phyloP scores from a whole-genome alignment of 2,797 vertebrate species.

The Telmatherina bonti region DNA sequence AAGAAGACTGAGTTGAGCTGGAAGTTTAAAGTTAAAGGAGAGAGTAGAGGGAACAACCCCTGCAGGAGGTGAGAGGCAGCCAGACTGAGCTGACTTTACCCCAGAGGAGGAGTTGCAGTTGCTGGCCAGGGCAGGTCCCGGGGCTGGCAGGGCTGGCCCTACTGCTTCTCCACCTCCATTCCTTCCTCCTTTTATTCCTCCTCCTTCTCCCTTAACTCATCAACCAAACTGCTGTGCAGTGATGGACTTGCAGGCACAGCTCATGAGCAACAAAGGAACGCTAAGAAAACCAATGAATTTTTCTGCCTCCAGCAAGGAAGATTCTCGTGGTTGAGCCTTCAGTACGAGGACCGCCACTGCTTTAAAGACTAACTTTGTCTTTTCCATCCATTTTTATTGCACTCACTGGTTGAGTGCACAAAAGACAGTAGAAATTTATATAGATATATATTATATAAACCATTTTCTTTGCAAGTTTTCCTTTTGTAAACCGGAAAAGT shows the following conservation, averaged over 20 bases:
- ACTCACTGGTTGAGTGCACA: conserved; percentile 83
- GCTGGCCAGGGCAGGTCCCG: conserved; percentile 82
- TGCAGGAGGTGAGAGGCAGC: conserved; percentile 56
- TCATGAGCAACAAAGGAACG: conserved; percentile 64
- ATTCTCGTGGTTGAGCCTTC: conserved; percentile 61
- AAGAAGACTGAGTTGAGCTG: conserved; percentile 29
- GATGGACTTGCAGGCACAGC: conserved; percentile 83
- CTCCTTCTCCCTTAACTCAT: conserved; percentile 60
- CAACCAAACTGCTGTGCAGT: conserved; percentile 75
- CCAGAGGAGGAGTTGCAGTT: conserved; percentile 81
- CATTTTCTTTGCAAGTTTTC: conserved; percentile 37
- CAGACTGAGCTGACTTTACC: conserved; percentile 78
- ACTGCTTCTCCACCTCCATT: conserved; percentile 83
- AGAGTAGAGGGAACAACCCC: conserved; percentile 33
- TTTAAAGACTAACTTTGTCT: conserved; percentile 33
- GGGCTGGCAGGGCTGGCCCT: conserved; percentile 83
- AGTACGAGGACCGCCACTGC: conserved; percentile 48
- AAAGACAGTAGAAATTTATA: conserved; percentile 30
- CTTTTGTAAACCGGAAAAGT: conserved; percentile 70
- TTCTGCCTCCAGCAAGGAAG: conserved; percentile 48
- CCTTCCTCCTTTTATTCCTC: conserved; percentile 70
- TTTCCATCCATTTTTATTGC: conserved; percentile 40
- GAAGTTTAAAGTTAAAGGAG: conserved; percentile 32
- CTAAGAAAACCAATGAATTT: conserved; percentile 66
- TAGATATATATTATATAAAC: background rate